Evolutionary conservation across 2,797 vertebrate species (phyloP).

Genomic region (Xiphorhynchus erythropygius): DNA sequence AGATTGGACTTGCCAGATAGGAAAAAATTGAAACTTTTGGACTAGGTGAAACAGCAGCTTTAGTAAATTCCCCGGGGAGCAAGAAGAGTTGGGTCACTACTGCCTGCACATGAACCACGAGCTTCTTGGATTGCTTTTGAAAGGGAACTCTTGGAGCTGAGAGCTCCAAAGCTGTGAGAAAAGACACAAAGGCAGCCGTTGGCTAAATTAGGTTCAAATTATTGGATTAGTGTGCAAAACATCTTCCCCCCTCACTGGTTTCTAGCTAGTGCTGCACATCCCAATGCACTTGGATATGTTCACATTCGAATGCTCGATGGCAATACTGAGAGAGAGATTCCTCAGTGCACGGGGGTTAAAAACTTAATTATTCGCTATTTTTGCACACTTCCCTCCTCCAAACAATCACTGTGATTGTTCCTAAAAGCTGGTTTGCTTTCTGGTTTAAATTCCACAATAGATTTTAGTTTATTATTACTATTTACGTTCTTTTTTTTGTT

Average conservation of each 20-base stretch:
- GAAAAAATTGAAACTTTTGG: constrained; percentile 68
- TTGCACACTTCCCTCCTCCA: constrained; percentile 65
- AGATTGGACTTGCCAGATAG: constrained; percentile 58
- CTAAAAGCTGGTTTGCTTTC: constrained; percentile 28
- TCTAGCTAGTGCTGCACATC: constrained; percentile 49
- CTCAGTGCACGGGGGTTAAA: constrained; percentile 56
- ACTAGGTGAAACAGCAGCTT: constrained; percentile 76
- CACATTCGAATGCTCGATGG: constrained; percentile 49
- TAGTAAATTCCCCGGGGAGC: constrained; percentile 64
- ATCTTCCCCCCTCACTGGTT: background rate
- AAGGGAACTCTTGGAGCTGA: constrained; percentile 63
- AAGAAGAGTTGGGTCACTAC: constrained; percentile 58
- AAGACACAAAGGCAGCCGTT: constrained; percentile 67
- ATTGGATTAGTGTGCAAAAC: constrained; percentile 61
- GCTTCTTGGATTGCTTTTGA: constrained; percentile 55
- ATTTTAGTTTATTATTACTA: constrained; percentile 37
- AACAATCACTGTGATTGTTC: constrained; percentile 69
- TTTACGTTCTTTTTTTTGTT: constrained; percentile 24
- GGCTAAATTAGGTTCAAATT: constrained; percentile 52
- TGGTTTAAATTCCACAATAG: constrained; percentile 26
- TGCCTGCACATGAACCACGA: constrained; percentile 56
- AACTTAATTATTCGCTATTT: background rate
- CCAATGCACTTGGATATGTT: constrained; percentile 54
- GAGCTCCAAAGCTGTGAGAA: constrained; percentile 62
- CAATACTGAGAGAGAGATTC: constrained; percentile 47